Base-by-base conservation (phyloP, 1,140 invertebrate genomes). In the Caerostris extrusa region DNA sequence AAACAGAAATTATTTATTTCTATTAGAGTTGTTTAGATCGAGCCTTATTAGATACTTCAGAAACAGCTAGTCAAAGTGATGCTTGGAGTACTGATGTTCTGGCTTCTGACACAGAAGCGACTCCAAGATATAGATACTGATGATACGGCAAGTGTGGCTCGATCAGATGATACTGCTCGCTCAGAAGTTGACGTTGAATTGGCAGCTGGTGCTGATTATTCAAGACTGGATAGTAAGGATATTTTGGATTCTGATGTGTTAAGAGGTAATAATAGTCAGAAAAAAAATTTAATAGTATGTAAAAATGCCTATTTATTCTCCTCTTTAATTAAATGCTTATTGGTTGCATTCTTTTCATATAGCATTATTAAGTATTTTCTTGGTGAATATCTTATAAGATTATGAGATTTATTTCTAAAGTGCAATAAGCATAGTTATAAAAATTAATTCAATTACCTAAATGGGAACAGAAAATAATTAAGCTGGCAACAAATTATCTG, bases 51-150 rank as follows among this genome's bases (percentile, higher is more conserved):
- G 98, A 99, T 95, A 97, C 98, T 12, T 98, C 98, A 17, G 98
- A 99, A 96, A 99, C 98, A 55, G 94, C 94, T 6, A 94, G 94
- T 87, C 98, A 98, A 1, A 98, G 98, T 95, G 99, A 99, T 96
- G 98, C 98, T 1, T 99, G 99, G 99, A 99, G 98, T 95, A 99
- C 98, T 19, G 99, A 99, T 96, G 99, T 99, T 57, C 96, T 99
- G 81, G 98, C 98, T 2, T 99, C 98, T 50, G 99, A 99, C 96
- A 96, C 96, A 4, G 96, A 96, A 77, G n/a, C 97, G 98, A 83
- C 96, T 99, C 94, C 98, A 98, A 3, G 98, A 99, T 96, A 97
- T 98, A 34, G 98, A 98, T 95, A 98, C 97, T 10, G 97, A 98
- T 95, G 97, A 98, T 95, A 97, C 97, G 10, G 97, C 97, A 0